Evolutionary conservation across 2,113 vertebrate species (phyloP).

Genomic region (Psophia crepitans): DNA sequence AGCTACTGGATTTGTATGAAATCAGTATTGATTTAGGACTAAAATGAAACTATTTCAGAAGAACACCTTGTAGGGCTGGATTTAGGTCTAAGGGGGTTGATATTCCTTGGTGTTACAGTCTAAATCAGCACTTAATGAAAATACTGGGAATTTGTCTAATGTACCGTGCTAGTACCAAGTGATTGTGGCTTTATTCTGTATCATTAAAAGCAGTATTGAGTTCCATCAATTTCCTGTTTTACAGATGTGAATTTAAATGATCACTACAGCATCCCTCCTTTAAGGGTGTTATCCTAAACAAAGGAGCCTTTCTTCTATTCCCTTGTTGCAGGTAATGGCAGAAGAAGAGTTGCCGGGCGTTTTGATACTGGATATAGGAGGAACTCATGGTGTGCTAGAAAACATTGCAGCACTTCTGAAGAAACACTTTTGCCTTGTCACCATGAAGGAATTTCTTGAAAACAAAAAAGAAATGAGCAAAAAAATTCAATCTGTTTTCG

Average conservation of each 20-base stretch:
- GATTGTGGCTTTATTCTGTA: background rate
- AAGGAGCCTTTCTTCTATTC: background rate
- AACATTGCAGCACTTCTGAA: conserved; percentile 58
- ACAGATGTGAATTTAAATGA: background rate
- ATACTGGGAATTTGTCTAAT: background rate
- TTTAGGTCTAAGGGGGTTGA: background rate
- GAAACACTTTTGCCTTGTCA: conserved; percentile 75
- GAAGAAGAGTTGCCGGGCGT: conserved; percentile 49
- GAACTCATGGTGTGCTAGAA: conserved; percentile 39
- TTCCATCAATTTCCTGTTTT: background rate
- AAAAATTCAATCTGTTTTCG: conserved; percentile 71
- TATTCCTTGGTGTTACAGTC: background rate
- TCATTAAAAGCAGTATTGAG: background rate
- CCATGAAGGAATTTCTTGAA: conserved; percentile 68
- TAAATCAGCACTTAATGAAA: background rate
- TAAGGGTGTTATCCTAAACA: background rate
- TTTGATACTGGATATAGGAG: conserved; percentile 65
- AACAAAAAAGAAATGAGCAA: conserved; percentile 59
- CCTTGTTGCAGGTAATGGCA: conserved; percentile 55
- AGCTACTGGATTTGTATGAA: background rate
- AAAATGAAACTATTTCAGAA: background rate
- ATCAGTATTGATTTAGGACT: background rate
- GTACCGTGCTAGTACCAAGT: background rate
- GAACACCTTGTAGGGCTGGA: background rate
- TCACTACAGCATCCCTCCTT: background rate